A percentile compares a stretch with the other conserved stretches of the same genome.
Conservation (phyloP, 2,797 vertebrate genomes). For the Sebastes iracundus region DNA sequence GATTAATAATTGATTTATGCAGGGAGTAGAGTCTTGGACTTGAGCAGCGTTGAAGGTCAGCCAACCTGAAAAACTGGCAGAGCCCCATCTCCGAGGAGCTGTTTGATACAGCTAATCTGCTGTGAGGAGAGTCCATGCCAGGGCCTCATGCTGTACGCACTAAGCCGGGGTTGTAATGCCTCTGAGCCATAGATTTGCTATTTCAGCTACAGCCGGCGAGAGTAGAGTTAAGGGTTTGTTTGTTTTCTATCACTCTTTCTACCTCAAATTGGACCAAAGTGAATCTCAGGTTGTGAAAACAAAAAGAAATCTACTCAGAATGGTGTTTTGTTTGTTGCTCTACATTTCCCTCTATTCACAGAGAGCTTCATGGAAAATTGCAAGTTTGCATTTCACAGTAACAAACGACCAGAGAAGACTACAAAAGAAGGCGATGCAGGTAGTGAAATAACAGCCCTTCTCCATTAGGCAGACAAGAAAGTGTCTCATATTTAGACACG, state of each 20-base stretch:
- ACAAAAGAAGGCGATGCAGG: not conserved
- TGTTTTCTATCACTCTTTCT: not conserved
- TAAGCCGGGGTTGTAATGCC: not conserved
- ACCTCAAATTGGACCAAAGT: not conserved
- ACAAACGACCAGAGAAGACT: not conserved
- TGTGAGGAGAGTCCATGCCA: not conserved
- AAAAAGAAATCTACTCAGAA: not conserved
- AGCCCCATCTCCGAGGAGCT: conserved; percentile 22
- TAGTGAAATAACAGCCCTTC: not conserved
- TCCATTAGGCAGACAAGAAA: not conserved
- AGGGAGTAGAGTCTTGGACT: conserved; percentile 42
- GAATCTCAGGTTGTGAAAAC: not conserved
- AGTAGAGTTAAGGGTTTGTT: not conserved
- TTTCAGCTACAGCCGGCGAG: not conserved
- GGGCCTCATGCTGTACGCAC: not conserved
- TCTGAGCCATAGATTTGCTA: conserved; percentile 4
- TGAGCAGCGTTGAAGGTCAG: conserved; percentile 50
- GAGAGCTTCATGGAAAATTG: not conserved
- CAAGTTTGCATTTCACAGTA: not conserved
- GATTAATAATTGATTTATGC: conserved; percentile 60
- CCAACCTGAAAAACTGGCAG: conserved; percentile 23
- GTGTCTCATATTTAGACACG: not conserved
- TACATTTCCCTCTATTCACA: not conserved
- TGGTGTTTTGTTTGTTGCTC: not conserved
- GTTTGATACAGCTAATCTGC: conserved; percentile 33